Percentiles rank a stretch among this genome's conserved stretches.
Conservation (phyloP, 2,888 invertebrate species). For the Drosophila formosana region DNA sequence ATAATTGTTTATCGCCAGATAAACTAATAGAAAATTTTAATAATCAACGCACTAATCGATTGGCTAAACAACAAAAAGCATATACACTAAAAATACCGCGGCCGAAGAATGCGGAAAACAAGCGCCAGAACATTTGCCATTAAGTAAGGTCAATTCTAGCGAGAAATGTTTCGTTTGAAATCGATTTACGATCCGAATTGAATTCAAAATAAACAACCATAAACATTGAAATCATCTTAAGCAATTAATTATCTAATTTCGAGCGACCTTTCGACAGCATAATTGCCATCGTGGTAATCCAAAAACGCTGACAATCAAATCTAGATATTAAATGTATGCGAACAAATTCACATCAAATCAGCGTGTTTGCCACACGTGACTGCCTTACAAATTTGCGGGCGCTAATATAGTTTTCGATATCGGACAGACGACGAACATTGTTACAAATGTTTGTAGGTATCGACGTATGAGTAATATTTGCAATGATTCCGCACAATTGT, state of each 20-base stretch:
- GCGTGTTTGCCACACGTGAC: not conserved
- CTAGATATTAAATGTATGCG: not conserved
- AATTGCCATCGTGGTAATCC: not conserved
- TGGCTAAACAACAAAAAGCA: slow-evolving; percentile 5
- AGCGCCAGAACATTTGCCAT: slow-evolving; percentile 5
- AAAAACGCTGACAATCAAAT: not conserved
- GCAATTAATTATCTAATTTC: not conserved
- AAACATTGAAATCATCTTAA: not conserved
- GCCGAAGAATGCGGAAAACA: slow-evolving; percentile 17
- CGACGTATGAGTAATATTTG: not conserved
- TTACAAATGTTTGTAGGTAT: not conserved
- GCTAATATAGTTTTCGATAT: not conserved
- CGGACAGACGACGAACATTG: not conserved
- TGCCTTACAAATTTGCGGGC: not conserved
- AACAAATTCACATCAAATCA: not conserved
- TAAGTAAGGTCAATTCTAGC: slow-evolving; percentile 16
- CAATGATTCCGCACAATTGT: not conserved
- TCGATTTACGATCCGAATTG: not conserved
- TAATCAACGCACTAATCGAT: slow-evolving; percentile 18
- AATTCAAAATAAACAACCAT: not conserved
- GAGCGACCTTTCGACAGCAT: slow-evolving; percentile 1
- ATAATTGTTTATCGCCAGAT: slow-evolving; percentile 23
- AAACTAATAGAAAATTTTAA: slow-evolving; percentile 20
- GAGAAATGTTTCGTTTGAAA: not conserved
- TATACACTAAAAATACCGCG: slow-evolving; percentile 2